Evolutionary conservation across 1,140 invertebrate genomes (phyloP), one percentile per base, ranked within the genome.

Genomic region (Grapholita molesta): DNA sequence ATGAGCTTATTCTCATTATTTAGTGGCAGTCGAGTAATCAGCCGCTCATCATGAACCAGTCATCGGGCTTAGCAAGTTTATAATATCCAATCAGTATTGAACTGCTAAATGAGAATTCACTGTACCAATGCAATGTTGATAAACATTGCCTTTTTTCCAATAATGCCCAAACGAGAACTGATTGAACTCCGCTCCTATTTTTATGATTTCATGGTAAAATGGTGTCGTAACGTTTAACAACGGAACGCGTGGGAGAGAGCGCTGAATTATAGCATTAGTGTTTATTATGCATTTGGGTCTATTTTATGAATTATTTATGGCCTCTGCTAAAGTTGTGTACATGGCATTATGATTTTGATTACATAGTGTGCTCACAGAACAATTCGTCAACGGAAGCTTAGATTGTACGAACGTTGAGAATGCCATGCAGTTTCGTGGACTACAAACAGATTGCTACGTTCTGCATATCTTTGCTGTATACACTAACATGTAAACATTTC

Each of bases 261-360:
- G 70, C 64, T 76, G 74, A 82, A 80, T 80, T 76, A 76, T 71
- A 75, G 66, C 75, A 71, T 79, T 80, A 82, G 76, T 74, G 75
- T 75, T 68, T 71, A 75, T 78, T 83, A 82, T 82, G 82, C 82
- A 84, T 82, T 82, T 77, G 74, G 79, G 77, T 73, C 75, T 72
- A 71, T 77, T 76, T 65, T 79, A 80, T 80, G 74, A 78, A 82
- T 83, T 78, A 82, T 84, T 80, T 81, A 83, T 77, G 52, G 55
- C 48, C 55, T 32, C 24, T 12, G 24, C 21, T 64, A 83, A 75
- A 48, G 55, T 25, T 15, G 55, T 28, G 24, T 28, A 61, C 55
- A 61, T 28, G 24, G 24, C 55, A 61, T 15, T 61, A 61, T 61
- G 55, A 61, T 15, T 61, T 30, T 61, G 55, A 61, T 61, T 61